Conservation (phyloP, 2,888 invertebrate genomes). For the Cheilosia impressa region DNA sequence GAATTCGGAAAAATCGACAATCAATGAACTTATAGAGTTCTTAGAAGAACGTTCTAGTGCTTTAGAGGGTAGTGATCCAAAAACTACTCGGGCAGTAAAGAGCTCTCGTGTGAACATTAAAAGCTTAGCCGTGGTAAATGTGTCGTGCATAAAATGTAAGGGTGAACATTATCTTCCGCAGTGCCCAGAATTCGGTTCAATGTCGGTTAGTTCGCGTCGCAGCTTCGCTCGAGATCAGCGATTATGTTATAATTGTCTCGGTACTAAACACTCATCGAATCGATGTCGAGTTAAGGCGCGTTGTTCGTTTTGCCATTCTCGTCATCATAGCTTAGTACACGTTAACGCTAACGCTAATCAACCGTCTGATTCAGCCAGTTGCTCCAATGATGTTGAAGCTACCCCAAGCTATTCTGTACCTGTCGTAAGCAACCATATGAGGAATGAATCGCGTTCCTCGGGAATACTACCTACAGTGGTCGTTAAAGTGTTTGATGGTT, state of each 20-base stretch:
- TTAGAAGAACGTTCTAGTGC: conserved; percentile 28
- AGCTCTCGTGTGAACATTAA: background rate
- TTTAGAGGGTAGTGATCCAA: conserved; percentile 24
- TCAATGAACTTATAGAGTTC: background rate
- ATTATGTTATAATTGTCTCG: no score
- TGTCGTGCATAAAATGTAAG: conserved; percentile 5
- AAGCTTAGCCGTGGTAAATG: background rate
- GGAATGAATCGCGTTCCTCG: no score
- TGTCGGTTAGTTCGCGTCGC: conserved; percentile 8
- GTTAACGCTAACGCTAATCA: no score
- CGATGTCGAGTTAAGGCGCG: no score
- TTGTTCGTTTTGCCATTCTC: no score
- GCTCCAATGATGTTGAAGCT: no score
- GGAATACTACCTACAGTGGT: background rate
- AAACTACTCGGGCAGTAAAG: background rate
- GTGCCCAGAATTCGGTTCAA: conserved; percentile 16
- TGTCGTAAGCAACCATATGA: no score
- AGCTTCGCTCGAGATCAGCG: conserved; percentile 17
- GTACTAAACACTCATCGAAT: no score
- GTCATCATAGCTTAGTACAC: no score
- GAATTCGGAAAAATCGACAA: background rate
- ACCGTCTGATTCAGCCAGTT: no score
- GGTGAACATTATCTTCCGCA: conserved; percentile 19
- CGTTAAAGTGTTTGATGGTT: background rate
- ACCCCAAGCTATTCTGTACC: no score